Evolutionary conservation across 2,888 invertebrate species (phyloP), one percentile per base, ranked within the genome.

Genomic region (Vanessa cardui): DNA sequence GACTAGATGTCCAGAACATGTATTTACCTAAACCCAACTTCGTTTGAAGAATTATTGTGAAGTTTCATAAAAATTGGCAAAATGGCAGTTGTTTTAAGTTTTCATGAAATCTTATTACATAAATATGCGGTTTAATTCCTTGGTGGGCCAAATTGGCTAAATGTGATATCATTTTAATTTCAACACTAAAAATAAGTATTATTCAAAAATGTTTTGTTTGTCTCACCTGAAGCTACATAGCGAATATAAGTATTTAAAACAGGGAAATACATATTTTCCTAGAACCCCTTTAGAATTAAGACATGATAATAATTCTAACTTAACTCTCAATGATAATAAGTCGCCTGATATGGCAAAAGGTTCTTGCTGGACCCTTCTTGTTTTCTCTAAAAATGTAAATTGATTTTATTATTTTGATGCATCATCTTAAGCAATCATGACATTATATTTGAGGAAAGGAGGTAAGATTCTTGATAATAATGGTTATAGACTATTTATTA

Each of bases 151-250:
- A 88, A 94, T 80, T 99, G 99, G 99, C 92, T 99, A n/a, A 99
- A 98, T 85, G 99, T 98, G 47, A 97, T 99, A 81, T 97, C 97
- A 73, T 99, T 99, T 92, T 98, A 97, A 88, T 97, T 97, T 84
- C 98, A 98, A 92, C 98, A 97, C 86, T 93, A 98, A 77, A 96
- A 96, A 82, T 94, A 94, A 76, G 94, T 94, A 59, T 89, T 94
- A 72, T 97, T 96, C 83, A 91, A 87, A 81, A 90, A 90, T 65
- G 89, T 94, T 74, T 89, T 97, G 45, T 97, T 98, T 84, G 94
- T 98, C 31, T 95, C 97, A 64, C 98, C 98, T 0, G 96, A 96
- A 92, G 95, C 97, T 12, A 97, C 98, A 1, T 98, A 99, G 84
- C 96, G 98, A 80, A 94, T 99, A 74, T 98, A 98, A 90, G 94